Percentiles rank a stretch among this genome's conserved stretches.
Evolutionary conservation across 2,797 vertebrate species (phyloP).

Genomic region (Crenichthys baileyi): DNA sequence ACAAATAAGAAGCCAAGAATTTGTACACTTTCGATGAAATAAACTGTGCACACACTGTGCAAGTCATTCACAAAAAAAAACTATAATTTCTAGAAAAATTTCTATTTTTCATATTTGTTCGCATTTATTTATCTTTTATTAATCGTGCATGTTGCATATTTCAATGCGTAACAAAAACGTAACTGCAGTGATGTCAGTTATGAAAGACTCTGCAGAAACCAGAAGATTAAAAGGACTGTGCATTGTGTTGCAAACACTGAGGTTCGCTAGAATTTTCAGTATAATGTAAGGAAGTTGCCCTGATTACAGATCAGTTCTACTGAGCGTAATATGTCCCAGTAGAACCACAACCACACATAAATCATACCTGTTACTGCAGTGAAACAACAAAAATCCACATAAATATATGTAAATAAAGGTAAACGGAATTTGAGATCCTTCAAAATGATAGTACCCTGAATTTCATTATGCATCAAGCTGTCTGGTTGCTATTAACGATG

Average conservation of each 20-base stretch:
- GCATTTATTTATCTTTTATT: background rate
- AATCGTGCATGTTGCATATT: background rate
- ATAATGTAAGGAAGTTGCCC: slow-evolving; percentile 22
- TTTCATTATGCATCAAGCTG: slow-evolving; percentile 85
- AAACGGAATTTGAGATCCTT: slow-evolving; percentile 76
- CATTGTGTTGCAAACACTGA: background rate
- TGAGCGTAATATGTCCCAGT: slow-evolving; percentile 48
- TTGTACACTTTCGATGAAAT: background rate
- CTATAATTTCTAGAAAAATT: background rate
- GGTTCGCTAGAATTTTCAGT: slow-evolving; percentile 34
- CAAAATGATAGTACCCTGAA: slow-evolving; percentile 83
- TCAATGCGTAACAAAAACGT: background rate
- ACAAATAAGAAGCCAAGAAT: slow-evolving; percentile 38
- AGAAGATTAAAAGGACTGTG: background rate
- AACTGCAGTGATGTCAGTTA: background rate
- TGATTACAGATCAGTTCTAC: slow-evolving; percentile 60
- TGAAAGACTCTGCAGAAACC: background rate
- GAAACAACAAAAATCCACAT: slow-evolving; percentile 69
- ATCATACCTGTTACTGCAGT: slow-evolving; percentile 79
- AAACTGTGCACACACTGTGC: background rate
- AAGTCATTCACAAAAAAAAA: background rate
- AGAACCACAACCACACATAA: slow-evolving; percentile 63
- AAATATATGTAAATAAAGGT: slow-evolving; percentile 81
- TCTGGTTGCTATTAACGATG: slow-evolving; percentile 87
- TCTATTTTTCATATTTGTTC: background rate